A percentile compares a stretch with the other conserved stretches of the same genome.
Conservation (phyloP, 2,797 vertebrate genomes). For the Catostomus latipinnis region DNA sequence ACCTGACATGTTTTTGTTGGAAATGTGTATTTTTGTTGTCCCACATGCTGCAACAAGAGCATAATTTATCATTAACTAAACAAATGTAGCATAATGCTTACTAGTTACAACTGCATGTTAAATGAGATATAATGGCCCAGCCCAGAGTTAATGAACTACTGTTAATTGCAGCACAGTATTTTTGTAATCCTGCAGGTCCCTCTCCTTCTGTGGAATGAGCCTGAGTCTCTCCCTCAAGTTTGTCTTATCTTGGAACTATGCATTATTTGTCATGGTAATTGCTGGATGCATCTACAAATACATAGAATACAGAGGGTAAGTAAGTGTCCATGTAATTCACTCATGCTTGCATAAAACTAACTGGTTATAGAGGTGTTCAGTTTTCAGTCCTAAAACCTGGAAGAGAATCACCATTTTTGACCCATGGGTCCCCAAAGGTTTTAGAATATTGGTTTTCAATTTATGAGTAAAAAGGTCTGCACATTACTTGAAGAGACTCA, state of each 20-base stretch:
- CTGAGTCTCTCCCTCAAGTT: slow-evolving; percentile 96
- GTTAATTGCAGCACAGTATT: slow-evolving; percentile 19
- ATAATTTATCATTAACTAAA: slow-evolving; percentile 31
- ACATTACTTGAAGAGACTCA: too few species aligned
- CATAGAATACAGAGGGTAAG: slow-evolving; percentile 96
- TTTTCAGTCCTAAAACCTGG: too few species aligned
- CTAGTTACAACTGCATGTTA: not conserved
- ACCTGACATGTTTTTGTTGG: not conserved
- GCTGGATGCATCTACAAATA: slow-evolving; percentile 97
- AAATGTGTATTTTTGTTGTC: not conserved
- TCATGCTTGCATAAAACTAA: not conserved
- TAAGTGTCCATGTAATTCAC: slow-evolving; percentile 57
- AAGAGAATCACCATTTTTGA: too few species aligned
- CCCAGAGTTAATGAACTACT: slow-evolving; percentile 19
- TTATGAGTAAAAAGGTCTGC: too few species aligned
- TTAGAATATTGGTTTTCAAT: too few species aligned
- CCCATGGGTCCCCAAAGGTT: too few species aligned
- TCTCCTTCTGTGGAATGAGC: slow-evolving; percentile 96
- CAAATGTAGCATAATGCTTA: not conserved
- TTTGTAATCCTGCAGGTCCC: slow-evolving; percentile 77
- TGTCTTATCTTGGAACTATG: slow-evolving; percentile 95
- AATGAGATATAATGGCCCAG: not conserved
- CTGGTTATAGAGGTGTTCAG: too few species aligned
- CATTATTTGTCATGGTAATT: slow-evolving; percentile 88
- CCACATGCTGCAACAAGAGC: not conserved